These are phyloP conservation scores for Glareola pratincola DNA, from an alignment of 2,113 vertebrate genomes.

Conservation along the genomic window DNA sequence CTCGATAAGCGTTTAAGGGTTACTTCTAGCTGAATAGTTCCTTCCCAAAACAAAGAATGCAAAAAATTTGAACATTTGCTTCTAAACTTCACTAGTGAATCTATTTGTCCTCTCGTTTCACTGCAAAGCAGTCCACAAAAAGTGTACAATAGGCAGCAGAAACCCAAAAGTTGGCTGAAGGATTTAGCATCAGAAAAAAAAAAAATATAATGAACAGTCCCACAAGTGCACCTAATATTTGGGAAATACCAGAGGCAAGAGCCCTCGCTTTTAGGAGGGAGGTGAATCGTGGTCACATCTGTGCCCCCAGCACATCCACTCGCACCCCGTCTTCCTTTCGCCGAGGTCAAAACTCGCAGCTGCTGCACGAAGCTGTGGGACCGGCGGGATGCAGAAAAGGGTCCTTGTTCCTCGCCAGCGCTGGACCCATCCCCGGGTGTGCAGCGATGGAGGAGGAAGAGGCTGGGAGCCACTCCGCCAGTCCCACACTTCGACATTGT, in stretches of 20 bases:
- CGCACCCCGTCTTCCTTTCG: rapidly evolving
- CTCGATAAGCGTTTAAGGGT: background rate
- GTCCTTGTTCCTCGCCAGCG: background rate
- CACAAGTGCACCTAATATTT: background rate
- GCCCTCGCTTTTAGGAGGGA: rapidly evolving
- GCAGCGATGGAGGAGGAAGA: background rate
- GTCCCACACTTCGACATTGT: conserved; percentile 66
- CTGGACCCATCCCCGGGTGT: background rate
- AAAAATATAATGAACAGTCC: rapidly evolving
- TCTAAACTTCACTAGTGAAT: background rate
- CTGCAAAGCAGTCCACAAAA: background rate
- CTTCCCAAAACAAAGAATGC: background rate
- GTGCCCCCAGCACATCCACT: background rate
- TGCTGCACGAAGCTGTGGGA: background rate
- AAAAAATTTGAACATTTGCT: background rate
- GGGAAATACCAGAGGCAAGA: background rate
- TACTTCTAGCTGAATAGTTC: background rate
- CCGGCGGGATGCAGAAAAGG: background rate
- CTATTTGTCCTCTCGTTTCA: background rate
- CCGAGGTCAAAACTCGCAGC: background rate
- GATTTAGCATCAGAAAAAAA: background rate
- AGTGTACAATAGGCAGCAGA: background rate
- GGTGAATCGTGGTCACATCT: rapidly evolving
- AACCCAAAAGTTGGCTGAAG: background rate
- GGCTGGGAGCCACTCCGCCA: background rate